Evolutionary conservation across 1,140 invertebrate genomes (phyloP), one percentile per base, ranked within the genome.

Genomic region (Saccostrea glomerata): DNA sequence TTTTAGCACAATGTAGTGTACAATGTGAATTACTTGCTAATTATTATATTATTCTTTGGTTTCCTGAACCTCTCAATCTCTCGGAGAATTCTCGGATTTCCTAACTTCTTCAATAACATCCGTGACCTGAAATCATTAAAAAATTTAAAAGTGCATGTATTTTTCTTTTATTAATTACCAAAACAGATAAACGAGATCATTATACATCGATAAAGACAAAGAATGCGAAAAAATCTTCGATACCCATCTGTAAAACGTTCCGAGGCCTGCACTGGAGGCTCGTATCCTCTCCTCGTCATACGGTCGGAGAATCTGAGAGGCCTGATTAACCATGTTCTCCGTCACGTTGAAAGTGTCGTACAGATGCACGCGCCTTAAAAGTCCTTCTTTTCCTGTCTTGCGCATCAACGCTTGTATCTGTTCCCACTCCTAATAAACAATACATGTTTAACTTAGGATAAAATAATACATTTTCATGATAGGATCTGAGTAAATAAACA

Each of bases 191-290:
- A 20, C 17, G 17, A 20, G n/a, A 63, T 63, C 17, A 63, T 63
- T 60, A 13, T 11, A 20, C 5, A 63, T n/a, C 47, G 47, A 47
- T 63, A 20, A 20, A 17, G 6, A 6, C n/a, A 20, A 20, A 60
- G 20, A 20, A 63, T 6, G 17, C 30, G 25, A 12, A 13, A 15
- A 7, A 25, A 2, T 77, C 15, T 3, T 30, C 2, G 15, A 25
- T 86, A 91, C 90, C 90, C 90, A 91, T 56, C 56, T 56, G 54
- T 86, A 91, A 54, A 91, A 91, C 66, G 87, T 89, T 13, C 82
- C 90, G 0, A 84, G 82, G 12, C 88, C 90, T 17, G 73, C 85
- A 58, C 90, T 91, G 30, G 82, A 85, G 13, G 36, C 25, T 54
- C 47, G 47, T 36, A 84, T 85, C 23, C 70, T 82, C 17, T 91